Percentiles rank a stretch among this genome's conserved stretches.
phyloP scores from a whole-genome alignment of 2,113 vertebrate species.

The Chauna torquata region DNA sequence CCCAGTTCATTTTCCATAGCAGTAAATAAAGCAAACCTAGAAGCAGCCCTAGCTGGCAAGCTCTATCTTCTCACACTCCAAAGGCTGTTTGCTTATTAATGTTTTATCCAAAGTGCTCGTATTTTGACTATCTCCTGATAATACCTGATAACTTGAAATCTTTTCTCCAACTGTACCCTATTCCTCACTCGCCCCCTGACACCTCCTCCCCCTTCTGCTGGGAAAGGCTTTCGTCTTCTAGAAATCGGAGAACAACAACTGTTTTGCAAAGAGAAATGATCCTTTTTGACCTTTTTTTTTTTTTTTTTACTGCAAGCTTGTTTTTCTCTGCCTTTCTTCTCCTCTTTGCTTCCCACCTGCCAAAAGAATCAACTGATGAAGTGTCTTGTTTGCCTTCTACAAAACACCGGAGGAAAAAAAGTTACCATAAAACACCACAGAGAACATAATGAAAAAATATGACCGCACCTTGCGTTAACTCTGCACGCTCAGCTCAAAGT shows the following conservation, averaged over 20 bases:
- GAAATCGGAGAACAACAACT: slow-evolving; percentile 1
- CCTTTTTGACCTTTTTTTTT: slow-evolving; percentile 19
- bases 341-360: slow-evolving; percentile 36
- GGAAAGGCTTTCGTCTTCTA: slow-evolving; percentile 7
- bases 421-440: slow-evolving; percentile 30
- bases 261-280: slow-evolving; percentile 29
- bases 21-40: slow-evolving; percentile 46
- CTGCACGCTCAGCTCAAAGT: background rate
- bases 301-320: background rate
- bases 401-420: background rate
- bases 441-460: slow-evolving; percentile 23
- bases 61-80: slow-evolving; percentile 34
- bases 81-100: slow-evolving; percentile 53
- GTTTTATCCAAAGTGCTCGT: slow-evolving; percentile 24
- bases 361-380: slow-evolving; percentile 38
- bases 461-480: background rate
- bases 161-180: background rate
- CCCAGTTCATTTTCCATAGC: slow-evolving; percentile 10
- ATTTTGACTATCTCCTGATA: slow-evolving; percentile 14
- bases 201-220: background rate
- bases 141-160: background rate
- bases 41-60: slow-evolving; percentile 32
- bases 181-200: background rate
- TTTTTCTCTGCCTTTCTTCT: slow-evolving; percentile 33
- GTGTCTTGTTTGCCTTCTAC: background rate